phyloP scores from a whole-genome alignment of 2,797 vertebrate genomes.

The Vultur gryphus region DNA sequence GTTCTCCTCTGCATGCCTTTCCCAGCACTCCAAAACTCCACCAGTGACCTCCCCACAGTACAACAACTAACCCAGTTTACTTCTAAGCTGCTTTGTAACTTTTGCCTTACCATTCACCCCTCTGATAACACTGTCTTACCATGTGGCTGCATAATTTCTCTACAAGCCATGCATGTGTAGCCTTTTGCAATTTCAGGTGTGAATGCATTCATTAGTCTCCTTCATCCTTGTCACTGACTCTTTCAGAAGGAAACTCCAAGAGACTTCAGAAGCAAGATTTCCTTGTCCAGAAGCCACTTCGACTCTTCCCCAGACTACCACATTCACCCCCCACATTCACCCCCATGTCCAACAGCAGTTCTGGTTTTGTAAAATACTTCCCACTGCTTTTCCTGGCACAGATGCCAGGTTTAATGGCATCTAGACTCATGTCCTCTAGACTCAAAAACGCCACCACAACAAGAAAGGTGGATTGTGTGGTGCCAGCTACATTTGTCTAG shows the following conservation, averaged over 20 bases:
- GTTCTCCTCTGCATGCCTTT: not conserved
- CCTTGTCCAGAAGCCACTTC: not conserved
- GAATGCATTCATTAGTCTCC: not conserved
- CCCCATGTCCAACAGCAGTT: not conserved
- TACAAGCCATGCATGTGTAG: not conserved
- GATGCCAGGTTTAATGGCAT: not conserved
- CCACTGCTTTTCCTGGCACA: not conserved
- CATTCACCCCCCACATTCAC: not conserved
- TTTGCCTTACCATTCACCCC: not conserved
- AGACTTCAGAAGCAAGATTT: not conserved
- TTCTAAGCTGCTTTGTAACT: not conserved
- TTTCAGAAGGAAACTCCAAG: not conserved
- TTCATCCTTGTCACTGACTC: not conserved
- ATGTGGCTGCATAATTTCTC: not conserved
- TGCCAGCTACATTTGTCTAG: not conserved
- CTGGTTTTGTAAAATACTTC: not conserved
- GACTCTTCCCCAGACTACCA: not conserved
- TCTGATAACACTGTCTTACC: not conserved
- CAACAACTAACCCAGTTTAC: not conserved
- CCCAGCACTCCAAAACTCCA: not conserved
- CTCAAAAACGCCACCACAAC: not conserved
- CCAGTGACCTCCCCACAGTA: not conserved
- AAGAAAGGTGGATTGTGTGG: not conserved
- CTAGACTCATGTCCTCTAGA: not conserved
- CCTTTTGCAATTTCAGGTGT: not conserved